Base-by-base conservation (phyloP, 2,888 invertebrate genomes). In the Gastracanthus pulcherrimus region DNA sequence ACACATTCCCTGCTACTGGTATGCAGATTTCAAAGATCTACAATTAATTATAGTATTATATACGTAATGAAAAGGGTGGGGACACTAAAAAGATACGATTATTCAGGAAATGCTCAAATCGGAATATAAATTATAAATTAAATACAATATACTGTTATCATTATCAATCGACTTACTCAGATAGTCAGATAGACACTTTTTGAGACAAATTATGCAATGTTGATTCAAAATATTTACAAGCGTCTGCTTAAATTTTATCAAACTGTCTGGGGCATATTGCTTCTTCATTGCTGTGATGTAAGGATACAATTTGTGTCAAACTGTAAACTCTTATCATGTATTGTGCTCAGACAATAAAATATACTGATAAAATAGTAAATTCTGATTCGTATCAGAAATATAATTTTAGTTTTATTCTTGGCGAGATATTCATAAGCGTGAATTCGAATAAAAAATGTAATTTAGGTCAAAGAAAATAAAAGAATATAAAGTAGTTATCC, bases 171-270 rank as follows among this genome's bases (percentile, higher is more conserved):
- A 38, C 38, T n/a, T 38, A 13, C 5, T 45, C 45, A n/a, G 45
- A 45, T 45, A 45, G 38, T 1, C 6, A 6, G 9, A 70, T n/a
- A n/a, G n/a, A n/a, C n/a, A n/a, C n/a, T n/a, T n/a, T 62, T 72
- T 64, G 19, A 74, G 62, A 34, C 62, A n/a, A 16, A 7, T 71
- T 64, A 64, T 48, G 62, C n/a, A 74, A 74, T 31, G 13, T 19
- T 26, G 38, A 11, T 55, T 71, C 4, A 36, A 64, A 74, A 74
- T 48, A 64, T 74, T 48, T 62, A 48, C 62, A 55, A 55, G 1
- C 16, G 34, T 13, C 41, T 13, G 58, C 23, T 6, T 34, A n/a
- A 64, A 64, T 62, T 58, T 58, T 76, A 67, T 76, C 67, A n/a
- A 9, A 45, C 11, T 23, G 55, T 26, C 38, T 76, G 55, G 29